Evolutionary conservation across 37 sponge, comb jelly and placozoan genomes (phyloP).

Genomic region (Axinella damicornis): DNA sequence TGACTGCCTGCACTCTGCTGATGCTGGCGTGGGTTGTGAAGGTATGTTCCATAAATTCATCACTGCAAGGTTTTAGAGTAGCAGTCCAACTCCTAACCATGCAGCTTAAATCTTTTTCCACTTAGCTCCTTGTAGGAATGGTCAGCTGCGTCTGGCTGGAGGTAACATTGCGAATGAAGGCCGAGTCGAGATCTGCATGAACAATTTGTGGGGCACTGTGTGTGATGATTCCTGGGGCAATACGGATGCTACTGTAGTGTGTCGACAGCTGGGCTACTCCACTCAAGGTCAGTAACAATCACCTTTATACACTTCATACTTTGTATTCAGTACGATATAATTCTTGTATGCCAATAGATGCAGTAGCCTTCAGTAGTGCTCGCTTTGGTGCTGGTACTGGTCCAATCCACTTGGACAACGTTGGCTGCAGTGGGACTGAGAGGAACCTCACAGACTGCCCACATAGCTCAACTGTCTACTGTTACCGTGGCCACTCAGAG

Average conservation of each 20-base stretch:
- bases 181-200: neutral
- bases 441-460: neutral
- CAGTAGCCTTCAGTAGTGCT: neutral
- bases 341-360: neutral
- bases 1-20: neutral
- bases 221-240: slow-evolving; percentile 4
- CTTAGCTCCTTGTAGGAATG: slow-evolving; percentile 7
- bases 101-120: too few species aligned
- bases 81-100: too few species aligned
- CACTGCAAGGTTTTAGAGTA: too few species aligned
- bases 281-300: too few species aligned
- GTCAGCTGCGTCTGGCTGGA: slow-evolving; percentile 4
- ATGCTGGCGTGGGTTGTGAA: slow-evolving; percentile 29
- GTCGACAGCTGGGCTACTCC: slow-evolving; percentile 1
- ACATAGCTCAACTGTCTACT: neutral
- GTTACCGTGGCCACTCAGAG: neutral
- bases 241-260: slow-evolving; percentile 1
- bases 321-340: too few species aligned
- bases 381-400: slow-evolving; percentile 1
- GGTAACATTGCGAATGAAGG: slow-evolving; percentile 1
- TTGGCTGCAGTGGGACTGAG: neutral
- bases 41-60: neutral
- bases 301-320: too few species aligned
- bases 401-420: neutral
- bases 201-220: slow-evolving; percentile 5